Evolutionary conservation across 23 tunicate genomes (phyloP).

Genomic region (Halocynthia aurantium): DNA sequence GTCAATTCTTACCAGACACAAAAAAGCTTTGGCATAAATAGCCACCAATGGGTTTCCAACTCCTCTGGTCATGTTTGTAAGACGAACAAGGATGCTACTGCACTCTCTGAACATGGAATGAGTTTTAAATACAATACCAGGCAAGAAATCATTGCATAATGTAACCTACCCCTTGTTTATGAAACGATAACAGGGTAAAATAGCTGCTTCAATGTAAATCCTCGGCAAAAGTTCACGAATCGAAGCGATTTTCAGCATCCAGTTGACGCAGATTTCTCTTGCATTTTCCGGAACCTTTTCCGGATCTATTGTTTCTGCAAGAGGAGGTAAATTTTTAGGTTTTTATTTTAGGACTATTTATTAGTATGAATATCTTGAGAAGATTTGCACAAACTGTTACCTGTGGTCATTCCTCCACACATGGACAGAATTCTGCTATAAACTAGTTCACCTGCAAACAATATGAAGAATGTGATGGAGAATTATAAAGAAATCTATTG

Average conservation of each 20-base stretch:
- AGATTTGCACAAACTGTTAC: neutral
- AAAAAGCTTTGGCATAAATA: slow-evolving; percentile 54
- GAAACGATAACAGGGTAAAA: slow-evolving; percentile 51
- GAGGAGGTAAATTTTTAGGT: neutral
- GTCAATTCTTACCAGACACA: slow-evolving; percentile 40
- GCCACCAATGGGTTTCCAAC: slow-evolving; percentile 80
- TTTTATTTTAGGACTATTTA: neutral
- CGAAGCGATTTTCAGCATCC: slow-evolving; percentile 86
- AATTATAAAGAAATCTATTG: no score
- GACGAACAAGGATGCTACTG: slow-evolving; percentile 41
- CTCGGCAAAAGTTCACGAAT: slow-evolving; percentile 88
- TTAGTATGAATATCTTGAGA: no score
- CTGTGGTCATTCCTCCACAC: slow-evolving; percentile 55
- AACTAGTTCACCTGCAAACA: slow-evolving; percentile 46
- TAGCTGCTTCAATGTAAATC: slow-evolving; percentile 68
- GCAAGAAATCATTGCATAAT: no score
- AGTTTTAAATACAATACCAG: no score
- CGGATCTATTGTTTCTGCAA: slow-evolving; percentile 32
- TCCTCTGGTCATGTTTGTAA: slow-evolving; percentile 68
- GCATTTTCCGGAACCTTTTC: slow-evolving; percentile 62
- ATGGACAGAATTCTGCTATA: slow-evolving; percentile 59
- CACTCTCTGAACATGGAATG: slow-evolving; percentile 19
- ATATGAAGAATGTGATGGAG: neutral
- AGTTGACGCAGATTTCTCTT: slow-evolving; percentile 76
- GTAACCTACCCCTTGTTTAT: slow-evolving; percentile 25